Conservation (phyloP, 1,140 invertebrate genomes). For the Solenopsis invicta region DNA sequence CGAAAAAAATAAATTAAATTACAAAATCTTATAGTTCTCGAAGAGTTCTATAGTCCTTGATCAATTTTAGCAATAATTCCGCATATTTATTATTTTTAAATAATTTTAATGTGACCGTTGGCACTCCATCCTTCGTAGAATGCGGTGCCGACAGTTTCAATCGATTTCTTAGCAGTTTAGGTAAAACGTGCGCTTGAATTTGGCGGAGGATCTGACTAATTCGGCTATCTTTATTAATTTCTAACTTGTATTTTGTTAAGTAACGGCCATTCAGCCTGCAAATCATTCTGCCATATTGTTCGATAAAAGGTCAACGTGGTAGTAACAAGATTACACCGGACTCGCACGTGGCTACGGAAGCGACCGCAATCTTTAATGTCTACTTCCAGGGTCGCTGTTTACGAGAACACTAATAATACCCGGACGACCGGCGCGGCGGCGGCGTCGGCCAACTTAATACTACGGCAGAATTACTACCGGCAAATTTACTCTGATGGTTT, state of each 20-base stretch:
- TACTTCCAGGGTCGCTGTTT: conserved; percentile 64
- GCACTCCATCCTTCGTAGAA: too few relatives aligned
- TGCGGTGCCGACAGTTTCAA: too few relatives aligned
- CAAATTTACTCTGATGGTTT: conserved; percentile 35
- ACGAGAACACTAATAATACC: conserved; percentile 61
- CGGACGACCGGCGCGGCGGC: conserved; percentile 22
- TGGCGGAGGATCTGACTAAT: too few relatives aligned
- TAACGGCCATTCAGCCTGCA: conserved; percentile 25
- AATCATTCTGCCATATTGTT: conserved; percentile 31
- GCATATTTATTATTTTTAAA: too few relatives aligned
- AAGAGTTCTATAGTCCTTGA: too few relatives aligned
- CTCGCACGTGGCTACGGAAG: conserved; percentile 60
- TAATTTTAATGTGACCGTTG: too few relatives aligned
- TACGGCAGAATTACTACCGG: conserved; percentile 16
- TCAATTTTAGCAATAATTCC: too few relatives aligned
- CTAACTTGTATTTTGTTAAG: not conserved
- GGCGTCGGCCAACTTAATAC: conserved; percentile 25
- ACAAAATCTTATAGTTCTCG: too few relatives aligned
- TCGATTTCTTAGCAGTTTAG: too few relatives aligned
- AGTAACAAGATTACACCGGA: conserved; percentile 1
- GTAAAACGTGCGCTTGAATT: too few relatives aligned
- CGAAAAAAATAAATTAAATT: too few relatives aligned
- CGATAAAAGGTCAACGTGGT: conserved; percentile 50
- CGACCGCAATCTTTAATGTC: conserved; percentile 71
- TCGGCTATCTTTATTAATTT: too few relatives aligned